phyloP scores from a whole-genome alignment of 2,797 vertebrate genomes.

The Morus bassanus region DNA sequence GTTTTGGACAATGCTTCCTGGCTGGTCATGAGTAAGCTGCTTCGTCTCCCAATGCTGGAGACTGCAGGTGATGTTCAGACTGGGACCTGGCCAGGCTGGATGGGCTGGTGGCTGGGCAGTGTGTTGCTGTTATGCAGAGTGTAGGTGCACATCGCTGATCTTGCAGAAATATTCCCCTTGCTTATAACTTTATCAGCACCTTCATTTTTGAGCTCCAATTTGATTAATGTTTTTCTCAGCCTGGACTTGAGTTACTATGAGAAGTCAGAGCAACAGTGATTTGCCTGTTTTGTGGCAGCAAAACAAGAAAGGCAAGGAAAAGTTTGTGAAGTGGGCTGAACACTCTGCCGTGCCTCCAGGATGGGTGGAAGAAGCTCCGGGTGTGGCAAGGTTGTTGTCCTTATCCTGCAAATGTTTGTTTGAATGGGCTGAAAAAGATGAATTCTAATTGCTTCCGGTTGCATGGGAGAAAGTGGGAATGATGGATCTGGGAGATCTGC shows the following conservation, averaged over 20 bases:
- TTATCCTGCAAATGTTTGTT: neutral
- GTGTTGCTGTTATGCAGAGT: accelerated
- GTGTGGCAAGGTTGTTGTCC: neutral
- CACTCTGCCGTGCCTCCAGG: neutral
- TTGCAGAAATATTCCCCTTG: neutral
- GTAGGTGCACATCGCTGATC: neutral
- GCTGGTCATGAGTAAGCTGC: too few species aligned
- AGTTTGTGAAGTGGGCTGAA: neutral
- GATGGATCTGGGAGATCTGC: neutral
- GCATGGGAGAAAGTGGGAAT: neutral
- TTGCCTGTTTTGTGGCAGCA: neutral
- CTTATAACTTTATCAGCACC: neutral
- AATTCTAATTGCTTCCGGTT: neutral
- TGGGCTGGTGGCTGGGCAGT: neutral
- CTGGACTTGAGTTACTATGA: neutral
- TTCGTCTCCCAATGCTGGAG: neutral
- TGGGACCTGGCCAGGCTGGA: neutral
- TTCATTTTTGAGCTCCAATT: neutral
- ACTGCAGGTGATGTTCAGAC: neutral
- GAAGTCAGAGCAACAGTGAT: neutral
- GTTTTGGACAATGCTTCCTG: neutral
- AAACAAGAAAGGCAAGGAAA: neutral
- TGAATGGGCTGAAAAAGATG: neutral
- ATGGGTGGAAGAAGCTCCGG: neutral
- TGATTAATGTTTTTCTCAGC: neutral